phyloP scores from a whole-genome alignment of 2,888 invertebrate species.

The Exocentrus adspersus region DNA sequence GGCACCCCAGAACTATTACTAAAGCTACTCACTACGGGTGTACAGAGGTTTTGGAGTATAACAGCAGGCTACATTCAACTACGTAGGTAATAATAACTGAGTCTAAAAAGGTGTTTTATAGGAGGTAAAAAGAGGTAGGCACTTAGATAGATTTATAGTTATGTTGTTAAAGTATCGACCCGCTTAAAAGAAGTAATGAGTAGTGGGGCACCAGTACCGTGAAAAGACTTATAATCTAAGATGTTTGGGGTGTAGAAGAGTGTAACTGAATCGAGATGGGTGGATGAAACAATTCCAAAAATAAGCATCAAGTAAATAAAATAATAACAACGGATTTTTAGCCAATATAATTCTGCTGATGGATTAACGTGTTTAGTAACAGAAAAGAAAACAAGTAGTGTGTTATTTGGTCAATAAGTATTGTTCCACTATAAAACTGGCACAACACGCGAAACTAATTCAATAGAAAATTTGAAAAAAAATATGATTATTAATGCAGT shows the following conservation, averaged over 20 bases:
- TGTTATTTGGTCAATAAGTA: conserved; percentile 49
- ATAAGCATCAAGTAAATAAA: no score
- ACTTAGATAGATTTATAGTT: no score
- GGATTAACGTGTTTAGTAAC: conserved; percentile 26
- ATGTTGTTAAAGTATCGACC: no score
- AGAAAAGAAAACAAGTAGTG: conserved; percentile 27
- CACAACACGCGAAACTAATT: conserved; percentile 44
- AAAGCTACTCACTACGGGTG: background rate
- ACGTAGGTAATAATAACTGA: no score
- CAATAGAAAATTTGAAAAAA: conserved; percentile 21
- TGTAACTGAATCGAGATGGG: conserved; percentile 19
- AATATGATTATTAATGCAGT: conserved; percentile 41
- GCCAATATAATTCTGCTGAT: conserved; percentile 4
- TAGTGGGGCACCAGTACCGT: conserved; percentile 15
- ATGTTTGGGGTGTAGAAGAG: conserved; percentile 12
- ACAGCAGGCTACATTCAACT: no score
- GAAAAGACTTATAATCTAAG: conserved; percentile 12
- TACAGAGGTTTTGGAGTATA: no score
- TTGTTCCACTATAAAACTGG: conserved; percentile 52
- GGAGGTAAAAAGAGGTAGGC: no score
- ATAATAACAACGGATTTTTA: conserved; percentile 14
- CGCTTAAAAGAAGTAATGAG: conserved; percentile 15
- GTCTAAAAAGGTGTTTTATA: background rate
- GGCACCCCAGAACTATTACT: conserved; percentile 15
- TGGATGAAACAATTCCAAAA: conserved; percentile 5